phyloP scores from a whole-genome alignment of 2,888 invertebrate genomes.

The Tiliacea citrago region DNA sequence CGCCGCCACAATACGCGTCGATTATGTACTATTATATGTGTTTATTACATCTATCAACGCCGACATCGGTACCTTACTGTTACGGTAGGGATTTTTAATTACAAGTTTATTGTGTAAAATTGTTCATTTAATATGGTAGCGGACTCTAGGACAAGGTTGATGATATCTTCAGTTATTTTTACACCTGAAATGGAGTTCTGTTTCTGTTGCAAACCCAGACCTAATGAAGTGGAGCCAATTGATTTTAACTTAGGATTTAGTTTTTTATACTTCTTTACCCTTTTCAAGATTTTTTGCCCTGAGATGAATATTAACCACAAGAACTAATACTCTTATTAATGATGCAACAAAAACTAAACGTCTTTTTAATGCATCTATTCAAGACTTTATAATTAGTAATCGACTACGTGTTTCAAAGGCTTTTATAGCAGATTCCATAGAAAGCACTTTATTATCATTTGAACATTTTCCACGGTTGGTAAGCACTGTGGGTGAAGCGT shows the following conservation, averaged over 20 bases:
- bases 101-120: conserved; percentile 61
- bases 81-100: conserved; percentile 67
- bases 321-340: conserved; percentile 46
- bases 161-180: neutral
- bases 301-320: conserved; percentile 33
- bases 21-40: conserved; percentile 84
- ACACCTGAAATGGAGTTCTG: neutral
- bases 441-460: conserved; percentile 56
- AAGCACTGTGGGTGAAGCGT: conserved; percentile 64
- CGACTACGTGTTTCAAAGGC: conserved; percentile 31
- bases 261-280: conserved; percentile 45
- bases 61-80: conserved; percentile 67
- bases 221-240: conserved; percentile 22
- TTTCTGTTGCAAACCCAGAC: neutral
- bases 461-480: conserved; percentile 61
- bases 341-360: conserved; percentile 55
- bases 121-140: conserved; percentile 32
- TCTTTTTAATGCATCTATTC: conserved; percentile 43
- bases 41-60: conserved; percentile 81
- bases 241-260: conserved; percentile 16
- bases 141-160: conserved; percentile 10
- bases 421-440: conserved; percentile 46
- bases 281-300: conserved; percentile 52
- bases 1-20: conserved; percentile 77
- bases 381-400: conserved; percentile 51